Evolutionary conservation across 1,140 invertebrate genomes (phyloP).

Genomic region (Monochamus saltuarius): DNA sequence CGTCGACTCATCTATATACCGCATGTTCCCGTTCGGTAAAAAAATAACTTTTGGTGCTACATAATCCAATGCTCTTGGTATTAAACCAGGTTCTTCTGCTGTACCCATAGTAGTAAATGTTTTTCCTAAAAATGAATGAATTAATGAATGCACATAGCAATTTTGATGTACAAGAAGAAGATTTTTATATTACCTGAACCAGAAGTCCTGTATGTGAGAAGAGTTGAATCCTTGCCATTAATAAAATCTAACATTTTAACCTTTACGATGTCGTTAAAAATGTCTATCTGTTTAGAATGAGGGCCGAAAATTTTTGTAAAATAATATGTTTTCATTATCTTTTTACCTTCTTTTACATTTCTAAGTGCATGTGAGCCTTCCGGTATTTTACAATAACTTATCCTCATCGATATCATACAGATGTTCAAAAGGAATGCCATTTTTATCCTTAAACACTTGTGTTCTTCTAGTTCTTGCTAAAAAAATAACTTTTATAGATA

Average conservation of each 20-base stretch:
- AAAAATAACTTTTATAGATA: too few relatives aligned
- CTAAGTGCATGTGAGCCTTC: constrained; percentile 45
- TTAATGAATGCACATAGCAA: not conserved
- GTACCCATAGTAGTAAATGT: constrained; percentile 85
- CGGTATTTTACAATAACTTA: constrained; percentile 44
- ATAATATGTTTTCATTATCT: constrained; percentile 44
- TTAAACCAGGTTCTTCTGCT: constrained; percentile 69
- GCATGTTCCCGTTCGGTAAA: constrained; percentile 53
- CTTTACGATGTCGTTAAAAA: too few relatives aligned
- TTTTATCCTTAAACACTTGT: constrained; percentile 58
- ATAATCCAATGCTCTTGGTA: constrained; percentile 78
- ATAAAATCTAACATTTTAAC: too few relatives aligned
- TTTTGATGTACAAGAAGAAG: constrained; percentile 60
- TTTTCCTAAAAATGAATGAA: constrained; percentile 63
- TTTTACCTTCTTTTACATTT: constrained; percentile 47
- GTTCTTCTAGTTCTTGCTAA: constrained; percentile 28
- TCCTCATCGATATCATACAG: constrained; percentile 48
- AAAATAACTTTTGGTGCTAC: constrained; percentile 57
- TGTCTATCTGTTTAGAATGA: too few relatives aligned
- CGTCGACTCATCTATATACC: constrained; percentile 49
- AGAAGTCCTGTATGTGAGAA: too few relatives aligned
- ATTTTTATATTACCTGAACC: too few relatives aligned
- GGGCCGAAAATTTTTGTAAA: too few relatives aligned
- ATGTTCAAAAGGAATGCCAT: constrained; percentile 47
- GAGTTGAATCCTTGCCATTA: too few relatives aligned